A percentile compares a stretch with the other conserved stretches of the same genome.
phyloP scores from a whole-genome alignment of 1,140 invertebrate genomes.

The Orchestia grillus region DNA sequence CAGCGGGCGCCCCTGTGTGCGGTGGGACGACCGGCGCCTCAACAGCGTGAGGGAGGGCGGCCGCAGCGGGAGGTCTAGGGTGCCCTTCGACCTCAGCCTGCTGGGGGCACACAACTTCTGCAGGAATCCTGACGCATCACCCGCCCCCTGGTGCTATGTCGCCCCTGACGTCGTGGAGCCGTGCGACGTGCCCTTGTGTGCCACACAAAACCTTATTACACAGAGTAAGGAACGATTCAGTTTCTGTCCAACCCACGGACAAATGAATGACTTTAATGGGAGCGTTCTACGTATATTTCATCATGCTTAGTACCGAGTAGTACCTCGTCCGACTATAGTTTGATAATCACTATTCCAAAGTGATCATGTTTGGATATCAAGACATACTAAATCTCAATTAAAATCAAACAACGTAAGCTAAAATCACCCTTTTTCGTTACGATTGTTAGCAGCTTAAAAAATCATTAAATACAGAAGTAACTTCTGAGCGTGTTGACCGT shows the following conservation, averaged over 20 bases:
- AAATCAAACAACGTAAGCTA: no score
- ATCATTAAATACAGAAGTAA: background rate
- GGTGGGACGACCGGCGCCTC: constrained; percentile 60
- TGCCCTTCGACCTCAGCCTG: constrained; percentile 60
- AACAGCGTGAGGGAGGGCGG: constrained; percentile 51
- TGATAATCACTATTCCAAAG: no score
- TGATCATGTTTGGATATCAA: no score
- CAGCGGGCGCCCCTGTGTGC: constrained; percentile 57
- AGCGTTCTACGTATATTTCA: no score
- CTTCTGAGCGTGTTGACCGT: background rate
- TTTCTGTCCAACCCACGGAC: no score
- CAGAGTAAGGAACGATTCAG: background rate
- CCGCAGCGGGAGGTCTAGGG: constrained; percentile 16
- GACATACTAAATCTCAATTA: no score
- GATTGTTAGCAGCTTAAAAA: no score
- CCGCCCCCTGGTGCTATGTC: constrained; percentile 75
- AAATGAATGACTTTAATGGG: no score
- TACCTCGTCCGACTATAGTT: no score
- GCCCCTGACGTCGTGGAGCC: constrained; percentile 72
- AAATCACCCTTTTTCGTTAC: no score
- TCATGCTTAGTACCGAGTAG: no score
- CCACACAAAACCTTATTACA: background rate
- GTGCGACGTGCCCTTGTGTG: constrained; percentile 69
- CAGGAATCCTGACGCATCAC: constrained; percentile 73
- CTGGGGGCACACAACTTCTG: constrained; percentile 74